Evolutionary conservation across 2,888 invertebrate species (phyloP).

Genomic region (Diaperis boleti): DNA sequence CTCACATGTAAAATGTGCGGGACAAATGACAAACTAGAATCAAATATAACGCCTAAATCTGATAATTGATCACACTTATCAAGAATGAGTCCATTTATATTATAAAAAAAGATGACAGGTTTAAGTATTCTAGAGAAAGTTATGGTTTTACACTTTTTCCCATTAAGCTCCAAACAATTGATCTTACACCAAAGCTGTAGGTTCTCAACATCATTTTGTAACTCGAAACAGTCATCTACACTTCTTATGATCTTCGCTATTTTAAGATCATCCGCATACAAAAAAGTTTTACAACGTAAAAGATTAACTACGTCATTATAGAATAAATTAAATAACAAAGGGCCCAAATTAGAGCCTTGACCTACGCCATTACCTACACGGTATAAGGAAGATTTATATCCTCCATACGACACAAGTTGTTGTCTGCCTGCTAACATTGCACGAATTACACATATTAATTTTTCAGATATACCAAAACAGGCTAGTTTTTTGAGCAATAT

Average conservation of each 20-base stretch:
- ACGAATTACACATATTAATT: not conserved
- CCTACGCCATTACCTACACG: not conserved
- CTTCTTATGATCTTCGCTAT: not conserved
- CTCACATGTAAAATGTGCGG: not conserved
- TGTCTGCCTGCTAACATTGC: not conserved
- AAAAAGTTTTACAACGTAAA: not conserved
- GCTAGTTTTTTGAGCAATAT: not conserved
- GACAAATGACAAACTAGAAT: not conserved
- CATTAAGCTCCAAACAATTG: not conserved
- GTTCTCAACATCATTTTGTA: not conserved
- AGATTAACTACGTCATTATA: constrained; percentile 2
- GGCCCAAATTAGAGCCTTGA: not conserved
- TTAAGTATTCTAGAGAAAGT: not conserved
- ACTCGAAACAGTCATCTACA: not conserved
- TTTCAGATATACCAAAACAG: not conserved
- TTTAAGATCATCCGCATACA: not conserved
- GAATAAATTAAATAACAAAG: not conserved
- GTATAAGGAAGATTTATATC: not conserved
- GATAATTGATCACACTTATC: not conserved
- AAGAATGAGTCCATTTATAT: not conserved
- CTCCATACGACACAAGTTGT: not conserved
- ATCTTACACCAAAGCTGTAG: not conserved
- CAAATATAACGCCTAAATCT: not conserved
- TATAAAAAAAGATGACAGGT: not conserved
- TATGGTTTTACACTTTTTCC: not conserved